phyloP scores from a whole-genome alignment of 2,113 vertebrate genomes.

The Ceuthmochares aereus region DNA sequence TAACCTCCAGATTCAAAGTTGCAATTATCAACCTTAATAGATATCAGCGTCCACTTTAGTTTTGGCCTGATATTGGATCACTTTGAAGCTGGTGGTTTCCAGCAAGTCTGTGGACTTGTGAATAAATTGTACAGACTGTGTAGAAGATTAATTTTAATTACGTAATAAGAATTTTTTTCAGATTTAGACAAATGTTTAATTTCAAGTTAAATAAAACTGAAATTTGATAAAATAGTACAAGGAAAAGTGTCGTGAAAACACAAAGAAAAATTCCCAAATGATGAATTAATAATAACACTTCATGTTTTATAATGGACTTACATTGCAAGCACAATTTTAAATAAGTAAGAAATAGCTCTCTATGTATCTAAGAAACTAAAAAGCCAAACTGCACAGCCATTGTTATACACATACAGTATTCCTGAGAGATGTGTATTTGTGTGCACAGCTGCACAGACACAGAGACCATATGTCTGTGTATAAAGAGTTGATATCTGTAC shows the following conservation, averaged over 20 bases:
- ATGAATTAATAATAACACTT: background rate
- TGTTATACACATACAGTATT: background rate
- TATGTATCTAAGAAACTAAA: background rate
- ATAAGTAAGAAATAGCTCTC: background rate
- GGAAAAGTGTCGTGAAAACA: background rate
- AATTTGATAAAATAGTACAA: background rate
- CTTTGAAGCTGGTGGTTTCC: background rate
- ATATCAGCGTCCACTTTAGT: background rate
- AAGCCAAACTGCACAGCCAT: background rate
- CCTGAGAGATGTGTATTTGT: conserved; percentile 21
- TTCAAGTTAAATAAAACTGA: background rate
- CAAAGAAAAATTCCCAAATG: background rate
- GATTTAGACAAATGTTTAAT: background rate
- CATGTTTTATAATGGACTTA: background rate
- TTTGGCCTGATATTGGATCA: background rate
- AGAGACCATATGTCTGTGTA: conserved; percentile 23
- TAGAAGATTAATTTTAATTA: background rate
- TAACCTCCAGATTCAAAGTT: background rate
- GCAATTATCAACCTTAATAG: background rate
- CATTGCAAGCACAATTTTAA: background rate
- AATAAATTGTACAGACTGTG: background rate
- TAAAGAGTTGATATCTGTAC: conserved; percentile 8
- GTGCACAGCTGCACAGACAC: conserved; percentile 57
- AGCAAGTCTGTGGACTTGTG: background rate
- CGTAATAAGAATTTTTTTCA: background rate